These are phyloP conservation scores for Myodes glareolus DNA, from an alignment of 2,113 vertebrate species.

Conservation along the genomic window DNA sequence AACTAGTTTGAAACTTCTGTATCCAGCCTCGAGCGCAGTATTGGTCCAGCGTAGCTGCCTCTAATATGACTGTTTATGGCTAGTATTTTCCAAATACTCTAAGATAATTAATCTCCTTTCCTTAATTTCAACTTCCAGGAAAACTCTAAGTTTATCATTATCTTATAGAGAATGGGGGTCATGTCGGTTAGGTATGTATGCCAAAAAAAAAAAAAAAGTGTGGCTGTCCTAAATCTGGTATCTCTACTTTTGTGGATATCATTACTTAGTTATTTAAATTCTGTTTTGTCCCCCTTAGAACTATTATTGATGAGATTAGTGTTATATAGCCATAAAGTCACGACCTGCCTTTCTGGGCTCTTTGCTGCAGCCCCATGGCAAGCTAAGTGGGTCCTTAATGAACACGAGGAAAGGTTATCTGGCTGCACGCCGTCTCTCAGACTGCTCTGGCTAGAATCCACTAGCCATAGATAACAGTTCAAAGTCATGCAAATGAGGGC, in stretches of 20 bases:
- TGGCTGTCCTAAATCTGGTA: neutral
- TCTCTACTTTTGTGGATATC: neutral
- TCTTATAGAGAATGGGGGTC: neutral
- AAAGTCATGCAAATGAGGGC: constrained; percentile 67
- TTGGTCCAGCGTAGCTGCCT: constrained; percentile 20
- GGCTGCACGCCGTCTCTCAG: constrained; percentile 58
- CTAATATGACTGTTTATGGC: neutral
- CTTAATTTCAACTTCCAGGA: constrained; percentile 2
- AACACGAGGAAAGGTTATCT: constrained; percentile 81
- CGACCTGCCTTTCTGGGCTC: constrained; percentile 70
- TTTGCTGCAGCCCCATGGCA: constrained; percentile 60
- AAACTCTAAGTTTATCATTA: neutral
- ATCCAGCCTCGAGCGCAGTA: neutral
- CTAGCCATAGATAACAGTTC: constrained; percentile 79
- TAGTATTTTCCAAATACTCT: constrained; percentile 49
- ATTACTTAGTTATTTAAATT: constrained; percentile 47
- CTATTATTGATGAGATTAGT: constrained; percentile 77
- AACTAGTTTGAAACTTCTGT: neutral
- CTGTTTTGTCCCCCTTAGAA: neutral
- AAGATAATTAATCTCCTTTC: neutral
- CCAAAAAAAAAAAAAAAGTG: neutral
- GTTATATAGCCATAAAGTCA: constrained; percentile 64
- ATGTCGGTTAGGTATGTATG: neutral
- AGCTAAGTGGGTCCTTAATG: constrained; percentile 81
- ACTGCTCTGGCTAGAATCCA: constrained; percentile 63